Evolutionary conservation across 1,140 invertebrate species (phyloP).

Genomic region (Eulimnadia texana): DNA sequence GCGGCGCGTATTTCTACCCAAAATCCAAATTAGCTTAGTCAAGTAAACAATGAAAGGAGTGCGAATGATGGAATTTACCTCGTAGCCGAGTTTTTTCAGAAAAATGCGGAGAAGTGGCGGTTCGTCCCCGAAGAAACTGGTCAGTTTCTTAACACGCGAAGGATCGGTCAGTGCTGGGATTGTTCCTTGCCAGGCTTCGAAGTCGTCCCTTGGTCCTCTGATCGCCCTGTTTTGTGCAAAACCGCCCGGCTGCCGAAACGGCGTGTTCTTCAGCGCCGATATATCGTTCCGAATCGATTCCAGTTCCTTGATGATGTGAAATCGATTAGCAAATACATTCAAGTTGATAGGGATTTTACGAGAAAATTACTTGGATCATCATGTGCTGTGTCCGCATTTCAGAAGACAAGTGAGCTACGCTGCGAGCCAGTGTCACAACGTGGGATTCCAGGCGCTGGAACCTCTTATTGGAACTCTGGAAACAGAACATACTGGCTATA

Average conservation of each 20-base stretch:
- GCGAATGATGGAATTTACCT: constrained; percentile 45
- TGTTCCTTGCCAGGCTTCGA: constrained; percentile 13
- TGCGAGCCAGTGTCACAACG: constrained; percentile 76
- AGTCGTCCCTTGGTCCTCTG: too few relatives aligned
- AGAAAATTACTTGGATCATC: constrained; percentile 47
- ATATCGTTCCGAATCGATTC: constrained; percentile 74
- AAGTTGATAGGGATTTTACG: background rate
- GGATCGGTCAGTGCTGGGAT: constrained; percentile 51
- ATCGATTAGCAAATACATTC: background rate
- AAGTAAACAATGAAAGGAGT: background rate
- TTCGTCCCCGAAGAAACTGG: constrained; percentile 86
- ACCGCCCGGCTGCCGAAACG: constrained; percentile 19
- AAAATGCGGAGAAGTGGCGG: constrained; percentile 77
- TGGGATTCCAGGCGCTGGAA: constrained; percentile 83
- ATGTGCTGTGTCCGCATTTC: constrained; percentile 83
- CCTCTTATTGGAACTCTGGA: constrained; percentile 64
- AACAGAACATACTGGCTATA: constrained; percentile 15
- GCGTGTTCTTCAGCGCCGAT: constrained; percentile 51
- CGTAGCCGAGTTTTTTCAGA: constrained; percentile 81
- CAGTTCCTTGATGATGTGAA: constrained; percentile 49
- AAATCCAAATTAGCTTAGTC: constrained; percentile 20
- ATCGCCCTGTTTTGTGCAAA: background rate
- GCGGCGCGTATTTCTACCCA: constrained; percentile 68
- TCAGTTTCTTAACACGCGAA: constrained; percentile 61
- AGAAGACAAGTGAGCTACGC: constrained; percentile 80